Conservation (phyloP, 2,888 invertebrate species). For the Drosophila macrospina region DNA sequence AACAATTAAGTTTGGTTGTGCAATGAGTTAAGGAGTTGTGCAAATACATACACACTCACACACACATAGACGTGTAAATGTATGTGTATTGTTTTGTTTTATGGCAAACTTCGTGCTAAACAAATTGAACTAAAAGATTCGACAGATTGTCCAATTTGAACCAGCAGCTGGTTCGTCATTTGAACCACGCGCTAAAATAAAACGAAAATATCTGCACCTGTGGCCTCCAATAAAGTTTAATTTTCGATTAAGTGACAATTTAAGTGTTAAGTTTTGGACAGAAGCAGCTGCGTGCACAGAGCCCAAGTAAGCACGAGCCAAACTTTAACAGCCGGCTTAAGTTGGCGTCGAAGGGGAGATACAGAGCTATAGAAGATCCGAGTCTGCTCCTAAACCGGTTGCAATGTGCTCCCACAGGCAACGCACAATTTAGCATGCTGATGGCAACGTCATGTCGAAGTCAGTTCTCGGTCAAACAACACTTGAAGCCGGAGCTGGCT, state of each 20-base stretch:
- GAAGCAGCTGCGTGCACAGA: constrained; percentile 56
- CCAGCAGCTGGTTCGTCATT: constrained; percentile 38
- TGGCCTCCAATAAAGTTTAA: constrained; percentile 40
- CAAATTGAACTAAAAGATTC: constrained; percentile 13
- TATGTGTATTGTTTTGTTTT: constrained; percentile 4
- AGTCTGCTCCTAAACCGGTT: constrained; percentile 51
- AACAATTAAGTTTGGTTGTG: constrained; percentile 64
- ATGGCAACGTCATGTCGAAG: constrained; percentile 31
- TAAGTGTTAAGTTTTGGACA: constrained; percentile 64
- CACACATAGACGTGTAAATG: not conserved
- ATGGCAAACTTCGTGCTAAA: constrained; percentile 5
- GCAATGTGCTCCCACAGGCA: constrained; percentile 61
- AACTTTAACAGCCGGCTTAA: constrained; percentile 57
- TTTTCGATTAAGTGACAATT: constrained; percentile 73
- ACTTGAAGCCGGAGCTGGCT: constrained; percentile 14
- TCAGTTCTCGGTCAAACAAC: constrained; percentile 36
- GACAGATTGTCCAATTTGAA: constrained; percentile 7
- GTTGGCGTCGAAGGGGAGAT: constrained; percentile 12
- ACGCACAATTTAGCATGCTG: constrained; percentile 38
- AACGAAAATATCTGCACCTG: constrained; percentile 38
- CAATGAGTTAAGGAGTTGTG: constrained; percentile 37
- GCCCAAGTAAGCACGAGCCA: constrained; percentile 65
- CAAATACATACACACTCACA: not conserved
- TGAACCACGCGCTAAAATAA: constrained; percentile 35
- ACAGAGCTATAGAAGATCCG: constrained; percentile 17